These are phyloP conservation scores for Dipus sagitta DNA, from an alignment of 2,797 vertebrate genomes.

Conservation along the genomic window DNA sequence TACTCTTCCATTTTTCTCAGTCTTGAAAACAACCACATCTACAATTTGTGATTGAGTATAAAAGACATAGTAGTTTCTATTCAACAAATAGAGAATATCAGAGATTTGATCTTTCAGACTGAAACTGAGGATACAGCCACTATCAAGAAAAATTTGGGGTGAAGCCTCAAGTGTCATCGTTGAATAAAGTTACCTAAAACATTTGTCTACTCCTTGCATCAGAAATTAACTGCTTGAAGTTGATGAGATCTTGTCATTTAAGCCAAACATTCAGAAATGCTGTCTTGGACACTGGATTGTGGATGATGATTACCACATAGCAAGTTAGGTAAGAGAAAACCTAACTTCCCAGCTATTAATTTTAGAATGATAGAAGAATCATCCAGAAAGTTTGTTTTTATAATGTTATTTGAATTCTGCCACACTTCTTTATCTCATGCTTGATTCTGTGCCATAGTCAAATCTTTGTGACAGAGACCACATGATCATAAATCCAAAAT, in stretches of 20 bases:
- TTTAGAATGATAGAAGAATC: not conserved
- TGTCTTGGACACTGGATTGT: not conserved
- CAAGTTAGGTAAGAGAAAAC: not conserved
- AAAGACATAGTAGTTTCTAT: not conserved
- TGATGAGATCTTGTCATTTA: not conserved
- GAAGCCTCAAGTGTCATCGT: not conserved
- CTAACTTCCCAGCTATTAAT: not conserved
- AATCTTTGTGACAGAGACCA: not conserved
- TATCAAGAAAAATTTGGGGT: not conserved
- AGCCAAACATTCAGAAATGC: not conserved
- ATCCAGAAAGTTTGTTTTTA: not conserved
- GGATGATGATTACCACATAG: not conserved
- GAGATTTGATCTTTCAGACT: not conserved
- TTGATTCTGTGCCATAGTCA: not conserved
- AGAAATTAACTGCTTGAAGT: not conserved
- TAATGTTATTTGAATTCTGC: not conserved
- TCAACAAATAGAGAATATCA: constrained; percentile 9
- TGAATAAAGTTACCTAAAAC: constrained; percentile 34
- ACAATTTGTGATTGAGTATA: not conserved
- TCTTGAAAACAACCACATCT: not conserved
- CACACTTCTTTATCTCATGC: not conserved
- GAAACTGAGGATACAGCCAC: not conserved
- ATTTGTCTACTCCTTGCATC: not conserved
- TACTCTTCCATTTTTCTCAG: not conserved
- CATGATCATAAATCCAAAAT: not conserved